Evolutionary conservation across 2,113 vertebrate genomes (phyloP).

Genomic region (Platycercus adscitus): DNA sequence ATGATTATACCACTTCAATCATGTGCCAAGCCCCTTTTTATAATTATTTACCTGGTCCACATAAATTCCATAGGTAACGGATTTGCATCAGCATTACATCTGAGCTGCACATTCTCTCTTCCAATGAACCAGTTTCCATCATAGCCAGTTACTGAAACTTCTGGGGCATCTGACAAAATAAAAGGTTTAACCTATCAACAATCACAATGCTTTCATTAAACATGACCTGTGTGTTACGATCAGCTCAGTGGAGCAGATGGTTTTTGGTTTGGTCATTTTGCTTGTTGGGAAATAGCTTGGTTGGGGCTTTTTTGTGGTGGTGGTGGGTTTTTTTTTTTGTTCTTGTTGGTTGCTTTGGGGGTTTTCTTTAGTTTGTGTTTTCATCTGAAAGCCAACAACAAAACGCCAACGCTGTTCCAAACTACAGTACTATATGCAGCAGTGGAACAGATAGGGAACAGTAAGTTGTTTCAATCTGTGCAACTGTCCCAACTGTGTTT

Average conservation of each 20-base stretch:
- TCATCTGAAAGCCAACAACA: neutral
- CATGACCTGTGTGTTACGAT: fast-evolving
- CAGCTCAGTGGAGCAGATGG: neutral
- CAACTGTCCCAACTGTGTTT: neutral
- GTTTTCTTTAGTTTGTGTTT: neutral
- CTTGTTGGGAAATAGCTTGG: neutral
- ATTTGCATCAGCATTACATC: constrained; percentile 92
- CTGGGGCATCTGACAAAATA: constrained; percentile 85
- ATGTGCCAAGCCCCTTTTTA: neutral
- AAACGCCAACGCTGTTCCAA: neutral
- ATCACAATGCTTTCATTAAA: neutral
- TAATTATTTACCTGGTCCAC: constrained; percentile 88
- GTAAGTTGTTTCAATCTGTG: neutral
- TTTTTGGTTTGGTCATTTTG: neutral
- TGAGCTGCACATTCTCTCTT: constrained; percentile 87
- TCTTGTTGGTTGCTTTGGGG: fast-evolving
- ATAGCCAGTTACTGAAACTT: constrained; percentile 84
- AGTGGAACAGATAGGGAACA: neutral
- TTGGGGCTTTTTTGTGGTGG: too few relatives aligned
- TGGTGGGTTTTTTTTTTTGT: too few relatives aligned
- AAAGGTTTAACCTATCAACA: neutral
- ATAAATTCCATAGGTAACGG: constrained; percentile 84
- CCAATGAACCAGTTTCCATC: constrained; percentile 92
- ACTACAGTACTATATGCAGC: neutral
- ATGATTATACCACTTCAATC: neutral